Conservation (phyloP, 2,113 vertebrate species). For the Pavo muticus region DNA sequence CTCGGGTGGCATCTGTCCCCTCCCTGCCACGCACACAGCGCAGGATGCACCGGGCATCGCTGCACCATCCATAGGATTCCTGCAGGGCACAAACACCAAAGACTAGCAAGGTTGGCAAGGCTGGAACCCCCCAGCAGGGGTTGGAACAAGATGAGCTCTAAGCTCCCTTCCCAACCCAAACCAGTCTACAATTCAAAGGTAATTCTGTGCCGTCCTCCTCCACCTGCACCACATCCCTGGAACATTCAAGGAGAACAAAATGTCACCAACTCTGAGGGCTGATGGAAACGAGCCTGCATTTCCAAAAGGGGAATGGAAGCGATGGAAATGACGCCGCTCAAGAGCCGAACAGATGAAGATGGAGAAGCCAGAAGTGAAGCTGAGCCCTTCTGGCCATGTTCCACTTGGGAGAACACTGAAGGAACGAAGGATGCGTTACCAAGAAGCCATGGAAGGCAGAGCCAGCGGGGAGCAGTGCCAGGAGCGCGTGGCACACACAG, state of each 20-base stretch:
- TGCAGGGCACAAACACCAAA: neutral
- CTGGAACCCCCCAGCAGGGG: neutral
- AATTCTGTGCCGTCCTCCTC: neutral
- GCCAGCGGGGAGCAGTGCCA: neutral
- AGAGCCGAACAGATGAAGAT: neutral
- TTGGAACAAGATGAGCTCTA: neutral
- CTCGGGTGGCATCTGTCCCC: neutral
- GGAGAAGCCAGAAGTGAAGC: neutral
- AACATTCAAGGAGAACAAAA: neutral
- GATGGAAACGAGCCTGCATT: neutral
- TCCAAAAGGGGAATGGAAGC: too few species aligned
- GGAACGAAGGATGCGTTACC: neutral
- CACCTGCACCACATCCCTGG: neutral
- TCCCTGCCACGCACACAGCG: fast-evolving
- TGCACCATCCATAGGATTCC: fast-evolving
- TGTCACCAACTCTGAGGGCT: neutral
- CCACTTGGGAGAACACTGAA: neutral
- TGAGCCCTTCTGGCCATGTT: neutral
- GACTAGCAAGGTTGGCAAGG: neutral
- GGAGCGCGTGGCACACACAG: neutral
- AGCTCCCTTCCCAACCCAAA: neutral
- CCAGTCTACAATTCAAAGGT: neutral
- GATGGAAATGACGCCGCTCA: neutral
- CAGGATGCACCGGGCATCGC: fast-evolving
- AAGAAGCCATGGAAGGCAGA: neutral